A percentile compares a stretch with the other conserved stretches of the same genome.
These are phyloP conservation scores for Deroplatys truncata DNA, from an alignment of 2,888 invertebrate species.

Conservation along the genomic window DNA sequence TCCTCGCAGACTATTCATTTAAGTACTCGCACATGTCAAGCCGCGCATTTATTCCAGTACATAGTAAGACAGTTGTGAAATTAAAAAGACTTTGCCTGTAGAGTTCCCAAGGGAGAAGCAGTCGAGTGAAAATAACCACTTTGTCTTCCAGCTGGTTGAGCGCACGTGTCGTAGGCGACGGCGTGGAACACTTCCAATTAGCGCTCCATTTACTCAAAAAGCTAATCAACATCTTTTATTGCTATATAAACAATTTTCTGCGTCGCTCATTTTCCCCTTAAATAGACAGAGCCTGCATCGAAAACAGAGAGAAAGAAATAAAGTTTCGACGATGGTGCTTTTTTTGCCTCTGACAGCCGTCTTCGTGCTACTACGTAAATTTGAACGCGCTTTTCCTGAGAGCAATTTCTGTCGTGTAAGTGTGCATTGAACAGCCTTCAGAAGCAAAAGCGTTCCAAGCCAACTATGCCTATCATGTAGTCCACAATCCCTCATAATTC, in stretches of 20 bases:
- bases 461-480: too few species aligned
- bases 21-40: neutral
- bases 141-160: neutral
- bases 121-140: neutral
- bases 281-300: neutral
- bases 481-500: too few species aligned
- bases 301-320: neutral
- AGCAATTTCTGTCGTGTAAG: too few species aligned
- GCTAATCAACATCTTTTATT: neutral
- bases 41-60: neutral
- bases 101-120: neutral
- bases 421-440: too few species aligned
- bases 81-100: neutral
- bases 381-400: too few species aligned
- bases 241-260: neutral
- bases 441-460: too few species aligned
- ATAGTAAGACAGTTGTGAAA: neutral
- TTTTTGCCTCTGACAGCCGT: neutral
- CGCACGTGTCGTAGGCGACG: neutral
- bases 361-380: neutral
- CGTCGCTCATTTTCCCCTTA: neutral
- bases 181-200: conserved; percentile 13
- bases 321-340: neutral
- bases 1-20: neutral
- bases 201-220: neutral